These are phyloP conservation scores for Limnephilus rhombicus DNA, from an alignment of 2,888 invertebrate genomes.

Conservation along the genomic window DNA sequence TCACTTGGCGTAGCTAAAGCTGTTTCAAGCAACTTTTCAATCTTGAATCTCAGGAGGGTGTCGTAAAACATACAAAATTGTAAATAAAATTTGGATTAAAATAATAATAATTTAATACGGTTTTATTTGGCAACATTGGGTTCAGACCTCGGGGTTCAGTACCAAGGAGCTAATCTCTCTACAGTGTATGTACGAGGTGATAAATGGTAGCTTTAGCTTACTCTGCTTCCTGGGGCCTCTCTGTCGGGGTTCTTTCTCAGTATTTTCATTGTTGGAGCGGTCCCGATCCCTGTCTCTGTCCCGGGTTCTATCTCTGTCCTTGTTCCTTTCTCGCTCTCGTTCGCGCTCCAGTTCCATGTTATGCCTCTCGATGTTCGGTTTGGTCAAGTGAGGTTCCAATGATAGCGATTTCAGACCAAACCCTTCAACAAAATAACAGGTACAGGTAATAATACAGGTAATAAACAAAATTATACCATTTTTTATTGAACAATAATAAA, in stretches of 20 bases:
- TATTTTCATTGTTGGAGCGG: slow-evolving; percentile 68
- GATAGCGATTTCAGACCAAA: slow-evolving; percentile 73
- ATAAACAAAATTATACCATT: neutral
- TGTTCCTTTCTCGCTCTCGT: slow-evolving; percentile 67
- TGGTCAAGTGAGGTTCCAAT: slow-evolving; percentile 75
- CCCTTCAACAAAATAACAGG: slow-evolving; percentile 68
- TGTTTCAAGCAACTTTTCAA: neutral
- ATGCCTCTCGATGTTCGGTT: slow-evolving; percentile 77
- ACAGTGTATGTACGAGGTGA: neutral
- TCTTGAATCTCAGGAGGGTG: neutral
- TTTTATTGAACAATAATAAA: no score
- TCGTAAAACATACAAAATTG: neutral
- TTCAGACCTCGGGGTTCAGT: no score
- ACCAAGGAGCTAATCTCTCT: neutral
- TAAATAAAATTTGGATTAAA: neutral
- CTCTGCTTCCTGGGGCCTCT: slow-evolving; percentile 60
- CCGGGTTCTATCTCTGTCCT: slow-evolving; percentile 68
- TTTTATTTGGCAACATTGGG: neutral
- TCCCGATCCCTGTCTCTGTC: slow-evolving; percentile 32
- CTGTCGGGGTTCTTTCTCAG: slow-evolving; percentile 55
- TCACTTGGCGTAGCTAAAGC: neutral
- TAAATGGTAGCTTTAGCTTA: slow-evolving; percentile 30
- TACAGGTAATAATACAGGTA: neutral
- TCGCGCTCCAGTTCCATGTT: slow-evolving; percentile 75
- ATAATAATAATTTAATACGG: no score